These are phyloP conservation scores for Camponotus floridanus DNA, from an alignment of 1,140 invertebrate species.

Conservation along the genomic window DNA sequence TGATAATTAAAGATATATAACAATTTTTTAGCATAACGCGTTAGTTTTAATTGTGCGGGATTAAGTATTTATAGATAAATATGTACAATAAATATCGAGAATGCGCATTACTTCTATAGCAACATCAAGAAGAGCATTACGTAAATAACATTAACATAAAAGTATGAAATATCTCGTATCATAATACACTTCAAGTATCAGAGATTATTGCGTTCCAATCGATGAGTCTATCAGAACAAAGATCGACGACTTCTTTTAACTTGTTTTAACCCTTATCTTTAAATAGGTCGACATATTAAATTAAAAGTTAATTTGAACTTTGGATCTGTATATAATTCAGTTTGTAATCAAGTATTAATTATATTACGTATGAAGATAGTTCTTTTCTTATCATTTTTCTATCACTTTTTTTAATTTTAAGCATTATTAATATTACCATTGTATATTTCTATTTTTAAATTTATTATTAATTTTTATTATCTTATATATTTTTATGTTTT, in stretches of 20 bases:
- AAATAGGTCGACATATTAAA: slow-evolving; percentile 3
- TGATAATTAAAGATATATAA: slow-evolving; percentile 43
- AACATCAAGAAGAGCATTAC: neutral
- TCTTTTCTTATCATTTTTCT: neutral
- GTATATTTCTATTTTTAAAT: neutral
- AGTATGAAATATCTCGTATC: neutral
- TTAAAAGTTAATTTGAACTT: neutral
- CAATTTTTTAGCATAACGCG: neutral
- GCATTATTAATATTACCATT: neutral
- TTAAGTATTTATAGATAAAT: slow-evolving; percentile 14
- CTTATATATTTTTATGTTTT: neutral
- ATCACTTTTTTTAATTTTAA: neutral
- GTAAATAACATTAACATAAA: neutral
- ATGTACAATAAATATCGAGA: neutral
- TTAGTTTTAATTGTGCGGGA: slow-evolving; percentile 18
- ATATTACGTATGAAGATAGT: neutral
- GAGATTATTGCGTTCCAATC: neutral
- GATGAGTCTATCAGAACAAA: neutral
- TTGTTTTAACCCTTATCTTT: neutral
- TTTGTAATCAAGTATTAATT: neutral
- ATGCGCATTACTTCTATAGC: slow-evolving; percentile 26
- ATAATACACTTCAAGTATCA: neutral
- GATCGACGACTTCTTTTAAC: slow-evolving; percentile 17
- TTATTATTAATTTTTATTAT: neutral
- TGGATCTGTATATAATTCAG: neutral